These are phyloP conservation scores for Corydoras sp. DNA, from an alignment of 2,113 vertebrate species.

Conservation along the genomic window DNA sequence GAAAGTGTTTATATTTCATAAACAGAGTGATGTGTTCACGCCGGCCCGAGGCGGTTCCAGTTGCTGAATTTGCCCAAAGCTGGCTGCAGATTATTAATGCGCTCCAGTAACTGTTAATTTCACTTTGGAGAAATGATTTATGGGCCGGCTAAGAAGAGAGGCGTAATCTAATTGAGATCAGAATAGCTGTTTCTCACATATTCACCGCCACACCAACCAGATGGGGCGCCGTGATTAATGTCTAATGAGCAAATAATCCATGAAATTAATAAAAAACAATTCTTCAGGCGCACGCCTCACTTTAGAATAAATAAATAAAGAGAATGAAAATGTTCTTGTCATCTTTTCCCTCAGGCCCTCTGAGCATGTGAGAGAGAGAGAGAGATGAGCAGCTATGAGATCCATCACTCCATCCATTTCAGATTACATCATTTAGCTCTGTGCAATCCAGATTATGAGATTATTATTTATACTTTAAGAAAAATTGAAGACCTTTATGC, in stretches of 20 bases:
- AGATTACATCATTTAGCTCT: too few relatives aligned
- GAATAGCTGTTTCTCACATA: constrained; percentile 88
- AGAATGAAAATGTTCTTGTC: constrained; percentile 52
- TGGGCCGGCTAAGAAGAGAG: constrained; percentile 89
- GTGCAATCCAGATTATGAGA: too few relatives aligned
- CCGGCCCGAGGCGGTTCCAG: constrained; percentile 84
- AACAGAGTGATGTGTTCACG: constrained; percentile 93
- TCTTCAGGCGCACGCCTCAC: constrained; percentile 75
- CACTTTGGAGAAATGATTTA: constrained; percentile 98
- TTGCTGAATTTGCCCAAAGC: constrained; percentile 86
- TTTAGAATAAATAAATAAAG: constrained; percentile 62
- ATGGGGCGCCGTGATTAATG: constrained; percentile 89
- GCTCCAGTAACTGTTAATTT: constrained; percentile 99
- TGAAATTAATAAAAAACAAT: constrained; percentile 94
- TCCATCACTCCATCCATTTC: too few relatives aligned
- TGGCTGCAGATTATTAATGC: constrained; percentile 96
- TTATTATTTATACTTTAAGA: too few relatives aligned
- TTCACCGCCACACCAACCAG: constrained; percentile 71
- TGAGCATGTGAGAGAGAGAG: background rate
- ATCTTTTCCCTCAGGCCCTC: constrained; percentile 28
- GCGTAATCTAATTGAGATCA: constrained; percentile 99
- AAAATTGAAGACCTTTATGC: too few relatives aligned
- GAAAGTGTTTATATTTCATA: constrained; percentile 92
- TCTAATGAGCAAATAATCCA: constrained; percentile 96
- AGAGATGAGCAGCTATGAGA: too few relatives aligned